Conservation (phyloP, 2,113 vertebrate species). For the Crocuta crocuta region DNA sequence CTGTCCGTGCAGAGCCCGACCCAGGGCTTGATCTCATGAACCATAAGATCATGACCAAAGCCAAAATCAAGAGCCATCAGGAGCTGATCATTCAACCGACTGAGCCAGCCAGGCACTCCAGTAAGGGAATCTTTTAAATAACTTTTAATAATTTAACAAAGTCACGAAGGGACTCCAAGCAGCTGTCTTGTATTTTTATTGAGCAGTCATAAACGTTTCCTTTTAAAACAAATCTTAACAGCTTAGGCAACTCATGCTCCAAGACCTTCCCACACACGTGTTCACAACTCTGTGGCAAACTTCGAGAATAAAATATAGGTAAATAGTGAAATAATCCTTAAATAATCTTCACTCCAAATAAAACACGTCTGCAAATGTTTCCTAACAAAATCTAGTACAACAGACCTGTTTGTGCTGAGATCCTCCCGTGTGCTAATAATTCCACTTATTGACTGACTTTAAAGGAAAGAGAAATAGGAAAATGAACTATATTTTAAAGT, state of each 20-base stretch:
- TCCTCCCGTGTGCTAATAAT: neutral
- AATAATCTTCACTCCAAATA: conserved; percentile 80
- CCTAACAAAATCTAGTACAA: conserved; percentile 23
- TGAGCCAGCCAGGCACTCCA: too few species aligned
- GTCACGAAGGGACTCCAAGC: neutral
- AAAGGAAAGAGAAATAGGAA: conserved; percentile 4
- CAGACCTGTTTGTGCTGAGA: neutral
- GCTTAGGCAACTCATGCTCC: conserved; percentile 81
- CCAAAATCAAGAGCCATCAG: too few species aligned
- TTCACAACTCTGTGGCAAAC: conserved; percentile 76
- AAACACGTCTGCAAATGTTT: conserved; percentile 71
- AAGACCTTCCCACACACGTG: conserved; percentile 57
- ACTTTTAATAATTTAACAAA: neutral
- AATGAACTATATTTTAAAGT: conserved; percentile 2
- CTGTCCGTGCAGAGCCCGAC: too few species aligned
- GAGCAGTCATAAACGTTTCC: conserved; percentile 80
- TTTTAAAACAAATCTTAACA: conserved; percentile 76
- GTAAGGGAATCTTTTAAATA: neutral
- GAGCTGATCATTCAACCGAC: too few species aligned
- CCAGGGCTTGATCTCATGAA: too few species aligned
- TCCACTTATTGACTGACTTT: neutral
- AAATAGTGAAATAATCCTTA: conserved; percentile 81
- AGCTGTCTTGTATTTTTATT: conserved; percentile 80
- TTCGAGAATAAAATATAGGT: conserved; percentile 73
- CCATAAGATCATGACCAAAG: too few species aligned